Evolutionary conservation across 2,113 vertebrate genomes (phyloP), one percentile per base, ranked within the genome.

Genomic region (Perca flavescens): DNA sequence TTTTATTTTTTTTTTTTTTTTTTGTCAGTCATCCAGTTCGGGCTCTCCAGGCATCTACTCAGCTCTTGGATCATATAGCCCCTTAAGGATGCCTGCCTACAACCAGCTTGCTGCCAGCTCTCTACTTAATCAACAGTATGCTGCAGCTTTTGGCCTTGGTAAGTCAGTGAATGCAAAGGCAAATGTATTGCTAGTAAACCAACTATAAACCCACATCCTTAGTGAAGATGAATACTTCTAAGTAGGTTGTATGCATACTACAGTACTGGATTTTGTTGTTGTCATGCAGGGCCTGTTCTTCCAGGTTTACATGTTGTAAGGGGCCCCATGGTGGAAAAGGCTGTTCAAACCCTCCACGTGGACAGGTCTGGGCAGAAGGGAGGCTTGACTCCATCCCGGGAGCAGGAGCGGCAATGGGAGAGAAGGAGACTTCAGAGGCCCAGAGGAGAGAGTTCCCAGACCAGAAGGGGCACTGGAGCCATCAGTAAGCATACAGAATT

Each of bases 261-360:
- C 4, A 13, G 2, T 61, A 17, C 25, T 34, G 21, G 16, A 40
- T 40, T 21, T 40, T 34, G 2, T 71, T 73, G 54, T 58, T 22
- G 2, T 70, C 8, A 70, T 70, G 15, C 60, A 96, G 95, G 96
- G 79, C 83, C 95, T 86, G 88, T 94, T 15, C 94, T 96, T 84
- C 94, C 95, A 9, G 95, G 96, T 9, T 87, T 96, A 12, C 95
- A 95, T 0, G 89, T 95, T 13, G 93, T 96, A 89, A 97, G 96
- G 77, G 97, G 96, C 77, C 97, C 97, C 19, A 98, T 97, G 97
- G 98, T 99, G 7, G 98, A 99, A 82, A 98, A 99, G 88, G 97
- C 97, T 40, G 97, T 99, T 22, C 98, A 99, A 94, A 99, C 98
- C 0, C 92, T 97, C 11, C 94, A 96, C 0, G 87, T 93, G 3